Evolutionary conservation across 2,888 invertebrate species (phyloP), one percentile per base, ranked within the genome.

Genomic region (Auanema freiburgensis): DNA sequence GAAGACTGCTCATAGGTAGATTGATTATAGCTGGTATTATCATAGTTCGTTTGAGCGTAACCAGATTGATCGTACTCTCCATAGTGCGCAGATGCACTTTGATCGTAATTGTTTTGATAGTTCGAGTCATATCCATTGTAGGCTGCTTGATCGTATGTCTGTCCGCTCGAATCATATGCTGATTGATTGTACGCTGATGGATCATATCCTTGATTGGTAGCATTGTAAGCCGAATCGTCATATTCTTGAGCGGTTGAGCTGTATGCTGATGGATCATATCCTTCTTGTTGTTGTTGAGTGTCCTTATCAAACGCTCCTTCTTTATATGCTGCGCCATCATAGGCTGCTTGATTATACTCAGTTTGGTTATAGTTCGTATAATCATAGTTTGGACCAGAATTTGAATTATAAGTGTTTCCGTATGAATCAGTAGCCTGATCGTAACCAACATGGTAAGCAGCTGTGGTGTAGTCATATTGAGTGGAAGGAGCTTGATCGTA

Each of bases 331-430:
- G 33, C 3, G 8, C 4, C 33, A 33, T 33, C 33, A 33, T 33
- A 33, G 3, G 33, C 4, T 5, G 33, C 21, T 41, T 60, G 50
- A 23, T 33, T 21, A 2, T 54, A 49, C 33, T 54, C 51, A 6
- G 52, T 67, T 18, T 65, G 58, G 3, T 71, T 64, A 55, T 71
- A 66, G 3, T 67, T 66, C 12, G 73, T 66, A 54, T 69, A 70
- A 44, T 72, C 69, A 33, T 69, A 72, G 16, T 70, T 65, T 57
- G 69, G 65, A 14, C 59, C 49, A 4, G 41, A 50, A 8, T 33
- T 33, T 8, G 33, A 3, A 33, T 33, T 33, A 33, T 33, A 33
- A 33, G 33, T 33, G 8, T 33, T 33, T 33, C 33, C 33, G 8
- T 33, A 33, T 8, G 33, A 33, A 33, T 33, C 33, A 33, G 33